phyloP scores from a whole-genome alignment of 2,888 invertebrate genomes.

The Brachyptera putata region DNA sequence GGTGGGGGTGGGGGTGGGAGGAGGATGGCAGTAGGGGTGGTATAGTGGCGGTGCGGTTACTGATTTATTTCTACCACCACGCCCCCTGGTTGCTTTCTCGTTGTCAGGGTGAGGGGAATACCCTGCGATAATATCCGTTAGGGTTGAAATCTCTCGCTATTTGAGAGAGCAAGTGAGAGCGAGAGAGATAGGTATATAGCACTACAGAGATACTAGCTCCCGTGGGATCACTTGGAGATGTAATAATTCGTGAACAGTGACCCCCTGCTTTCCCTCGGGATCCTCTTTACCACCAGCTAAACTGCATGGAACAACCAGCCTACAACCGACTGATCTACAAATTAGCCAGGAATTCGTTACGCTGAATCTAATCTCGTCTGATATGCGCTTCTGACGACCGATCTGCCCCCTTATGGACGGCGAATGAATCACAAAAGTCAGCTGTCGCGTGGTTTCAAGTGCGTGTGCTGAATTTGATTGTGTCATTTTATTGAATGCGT shows the following conservation, averaged over 20 bases:
- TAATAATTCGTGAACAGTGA: slow-evolving; percentile 13
- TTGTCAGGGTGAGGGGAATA: slow-evolving; percentile 2
- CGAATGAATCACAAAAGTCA: too few species aligned
- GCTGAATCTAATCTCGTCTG: neutral
- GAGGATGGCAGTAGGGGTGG: slow-evolving; percentile 34
- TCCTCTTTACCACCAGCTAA: neutral
- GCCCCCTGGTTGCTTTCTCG: slow-evolving; percentile 38
- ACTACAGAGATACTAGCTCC: neutral
- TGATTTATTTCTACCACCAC: slow-evolving; percentile 45
- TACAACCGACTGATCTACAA: neutral
- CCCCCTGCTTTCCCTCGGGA: neutral
- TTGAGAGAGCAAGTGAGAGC: neutral
- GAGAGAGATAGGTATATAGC: neutral
- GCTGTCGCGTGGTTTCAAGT: too few species aligned
- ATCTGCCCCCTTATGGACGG: too few species aligned
- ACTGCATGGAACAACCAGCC: neutral
- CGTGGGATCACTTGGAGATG: slow-evolving; percentile 16
- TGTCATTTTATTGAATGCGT: too few species aligned
- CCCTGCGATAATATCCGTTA: neutral
- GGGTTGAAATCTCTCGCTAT: neutral
- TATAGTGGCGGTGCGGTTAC: slow-evolving; percentile 38
- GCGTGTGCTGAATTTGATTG: too few species aligned
- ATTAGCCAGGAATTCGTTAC: neutral
- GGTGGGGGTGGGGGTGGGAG: slow-evolving; percentile 24
- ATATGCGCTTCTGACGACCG: too few species aligned